A percentile compares a stretch with the other conserved stretches of the same genome.
These are phyloP conservation scores for Tupaia tana DNA, from an alignment of 2,113 vertebrate species.

Conservation along the genomic window DNA sequence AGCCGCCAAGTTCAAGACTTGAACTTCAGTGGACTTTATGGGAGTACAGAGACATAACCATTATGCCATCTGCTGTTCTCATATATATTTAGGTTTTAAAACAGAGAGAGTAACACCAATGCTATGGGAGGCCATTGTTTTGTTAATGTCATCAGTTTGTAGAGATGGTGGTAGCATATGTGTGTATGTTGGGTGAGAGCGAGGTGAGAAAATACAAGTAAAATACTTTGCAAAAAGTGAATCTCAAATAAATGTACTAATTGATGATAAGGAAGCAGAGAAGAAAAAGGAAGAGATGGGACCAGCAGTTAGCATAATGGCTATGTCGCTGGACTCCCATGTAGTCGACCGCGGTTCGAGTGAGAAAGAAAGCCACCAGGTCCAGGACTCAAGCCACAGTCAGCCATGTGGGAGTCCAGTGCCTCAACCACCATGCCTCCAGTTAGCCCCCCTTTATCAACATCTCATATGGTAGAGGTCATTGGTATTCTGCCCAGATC, in stretches of 20 bases:
- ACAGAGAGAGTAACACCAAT: neutral
- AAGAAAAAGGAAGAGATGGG: neutral
- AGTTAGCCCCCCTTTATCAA: neutral
- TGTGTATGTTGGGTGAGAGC: neutral
- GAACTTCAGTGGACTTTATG: no score
- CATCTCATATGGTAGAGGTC: neutral
- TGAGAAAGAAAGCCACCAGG: no score
- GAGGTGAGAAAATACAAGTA: neutral
- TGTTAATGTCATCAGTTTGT: neutral
- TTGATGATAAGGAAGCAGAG: neutral
- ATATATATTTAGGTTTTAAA: neutral
- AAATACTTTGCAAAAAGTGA: neutral
- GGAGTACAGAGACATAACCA: no score
- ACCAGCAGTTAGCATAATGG: no score
- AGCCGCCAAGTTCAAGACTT: no score
- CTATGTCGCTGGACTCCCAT: no score
- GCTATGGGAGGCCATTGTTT: neutral
- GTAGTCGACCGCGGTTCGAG: no score
- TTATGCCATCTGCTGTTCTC: no score
- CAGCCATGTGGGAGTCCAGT: no score
- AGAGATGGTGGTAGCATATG: neutral
- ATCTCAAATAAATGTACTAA: neutral
- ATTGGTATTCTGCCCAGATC: neutral
- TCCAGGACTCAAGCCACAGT: no score
- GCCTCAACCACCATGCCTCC: no score